Evolutionary conservation across 2,888 invertebrate genomes (phyloP).

Genomic region (Folsomia manolachei): DNA sequence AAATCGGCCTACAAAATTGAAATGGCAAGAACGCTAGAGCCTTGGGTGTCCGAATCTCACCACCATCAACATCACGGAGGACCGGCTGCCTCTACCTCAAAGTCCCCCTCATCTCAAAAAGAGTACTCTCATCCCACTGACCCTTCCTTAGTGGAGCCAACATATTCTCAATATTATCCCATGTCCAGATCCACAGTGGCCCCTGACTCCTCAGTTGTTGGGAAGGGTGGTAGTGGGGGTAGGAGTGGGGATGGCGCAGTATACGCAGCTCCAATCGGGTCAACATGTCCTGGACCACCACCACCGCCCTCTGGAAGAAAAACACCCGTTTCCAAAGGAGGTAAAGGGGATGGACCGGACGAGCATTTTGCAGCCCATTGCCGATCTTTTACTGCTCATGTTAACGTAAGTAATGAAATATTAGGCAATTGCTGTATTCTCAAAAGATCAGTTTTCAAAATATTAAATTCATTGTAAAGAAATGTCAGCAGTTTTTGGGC

Average conservation of each 20-base stretch:
- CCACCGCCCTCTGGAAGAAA: conserved; percentile 44
- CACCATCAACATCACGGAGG: background rate
- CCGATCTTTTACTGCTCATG: conserved; percentile 60
- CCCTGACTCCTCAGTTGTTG: conserved; percentile 18
- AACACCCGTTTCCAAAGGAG: conserved; percentile 48
- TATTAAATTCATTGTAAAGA: too few species aligned
- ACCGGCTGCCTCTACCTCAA: background rate
- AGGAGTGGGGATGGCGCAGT: conserved; percentile 37
- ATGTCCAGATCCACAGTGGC: conserved; percentile 49
- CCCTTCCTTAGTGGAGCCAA: conserved; percentile 47
- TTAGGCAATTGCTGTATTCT: too few species aligned
- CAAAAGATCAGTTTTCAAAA: too few species aligned
- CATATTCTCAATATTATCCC: conserved; percentile 50
- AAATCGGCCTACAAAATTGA: conserved; percentile 64
- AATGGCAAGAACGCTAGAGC: conserved; percentile 64
- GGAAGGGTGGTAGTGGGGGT: conserved; percentile 23
- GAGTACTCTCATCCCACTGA: conserved; percentile 48
- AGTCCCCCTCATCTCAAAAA: conserved; percentile 42
- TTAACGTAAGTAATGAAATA: too few species aligned
- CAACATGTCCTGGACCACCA: conserved; percentile 20
- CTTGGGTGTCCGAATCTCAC: conserved; percentile 58
- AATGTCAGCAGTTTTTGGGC: too few species aligned
- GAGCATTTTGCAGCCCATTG: conserved; percentile 65
- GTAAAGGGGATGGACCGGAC: conserved; percentile 57
- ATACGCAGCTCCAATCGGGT: conserved; percentile 47